Base-by-base conservation (phyloP, 2,113 vertebrate genomes). In the Pangasianodon gigas region DNA sequence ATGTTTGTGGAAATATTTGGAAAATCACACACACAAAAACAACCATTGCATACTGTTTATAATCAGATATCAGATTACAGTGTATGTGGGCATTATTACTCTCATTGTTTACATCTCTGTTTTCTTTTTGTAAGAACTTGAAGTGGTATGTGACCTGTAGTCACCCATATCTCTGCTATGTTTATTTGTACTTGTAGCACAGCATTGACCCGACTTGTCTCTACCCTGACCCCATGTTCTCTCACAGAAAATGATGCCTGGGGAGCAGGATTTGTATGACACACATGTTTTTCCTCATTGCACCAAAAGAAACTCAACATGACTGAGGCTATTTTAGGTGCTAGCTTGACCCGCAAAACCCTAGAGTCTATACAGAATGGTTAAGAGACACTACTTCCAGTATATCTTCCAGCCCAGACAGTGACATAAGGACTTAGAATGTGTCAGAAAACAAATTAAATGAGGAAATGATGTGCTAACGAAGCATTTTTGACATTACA, bases 201-300 rank as follows among this genome's bases (percentile, higher is more conserved):
- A 87, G 80, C 85, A 54, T n/a, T 80, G 67, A 60, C 62, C 85
- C 48, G 84, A 75, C 62, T 83, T 71, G 60, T 75, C 37, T 71
- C 77, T 87, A 58, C 60, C 56, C 60, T 74, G 60, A 90, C 81
- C 58, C 81, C 77, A 44, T 87, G 86, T 83, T 75, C 67, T 91
- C 51, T 91, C 46, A 52, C 60, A 69, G 79, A 91, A 58, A 85
- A 71, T 71, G 75, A 83, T 32, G 83, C 60, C 74, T 62, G 37
- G 18, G 44, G 85, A 79, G 69, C 14, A 83, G 81, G 74, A 84
- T 89, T 91, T 89, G 80, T 48, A 48, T 44, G 26, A 29, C 21
- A 4, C 67, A 11, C 41, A 79, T 0, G 60, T 79, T 69, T 80
- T 79, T 32, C 58, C 26, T 52, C 74, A 88, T 52, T 81, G 56